Conservation (phyloP, 2,888 invertebrate species). For the Lasioglossum marginatum region DNA sequence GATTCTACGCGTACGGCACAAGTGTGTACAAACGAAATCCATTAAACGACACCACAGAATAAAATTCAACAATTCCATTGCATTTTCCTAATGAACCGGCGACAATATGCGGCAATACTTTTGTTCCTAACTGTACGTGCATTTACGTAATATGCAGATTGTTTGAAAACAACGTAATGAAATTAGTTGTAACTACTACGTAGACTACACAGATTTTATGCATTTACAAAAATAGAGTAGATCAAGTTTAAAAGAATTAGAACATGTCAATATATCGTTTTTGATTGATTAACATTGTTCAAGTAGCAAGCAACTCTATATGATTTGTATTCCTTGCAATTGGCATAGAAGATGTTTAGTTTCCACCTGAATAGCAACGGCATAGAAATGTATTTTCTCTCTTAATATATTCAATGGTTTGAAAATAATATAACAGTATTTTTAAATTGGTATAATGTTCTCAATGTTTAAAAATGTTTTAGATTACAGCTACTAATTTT, state of each 20-base stretch:
- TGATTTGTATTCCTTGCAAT: neutral
- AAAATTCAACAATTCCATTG: constrained; percentile 12
- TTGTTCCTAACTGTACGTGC: neutral
- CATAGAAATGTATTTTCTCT: too few species aligned
- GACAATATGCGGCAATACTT: neutral
- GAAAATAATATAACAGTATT: too few species aligned
- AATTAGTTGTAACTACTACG: neutral
- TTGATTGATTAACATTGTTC: neutral
- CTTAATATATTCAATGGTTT: too few species aligned
- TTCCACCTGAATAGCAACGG: too few species aligned
- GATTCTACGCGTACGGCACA: neutral
- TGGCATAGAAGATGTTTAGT: too few species aligned
- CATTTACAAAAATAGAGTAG: neutral
- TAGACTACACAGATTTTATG: neutral
- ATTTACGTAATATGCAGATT: neutral
- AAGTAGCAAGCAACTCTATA: neutral
- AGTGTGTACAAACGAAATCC: constrained; percentile 10
- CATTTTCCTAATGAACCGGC: neutral
- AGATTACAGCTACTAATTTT: too few species aligned
- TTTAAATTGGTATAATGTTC: too few species aligned
- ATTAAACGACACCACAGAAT: constrained; percentile 27
- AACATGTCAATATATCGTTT: neutral
- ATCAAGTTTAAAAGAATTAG: neutral
- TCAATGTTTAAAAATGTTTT: too few species aligned
- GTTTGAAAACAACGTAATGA: neutral